Evolutionary conservation across 2,888 invertebrate species (phyloP).

Genomic region (Allacma fusca): DNA sequence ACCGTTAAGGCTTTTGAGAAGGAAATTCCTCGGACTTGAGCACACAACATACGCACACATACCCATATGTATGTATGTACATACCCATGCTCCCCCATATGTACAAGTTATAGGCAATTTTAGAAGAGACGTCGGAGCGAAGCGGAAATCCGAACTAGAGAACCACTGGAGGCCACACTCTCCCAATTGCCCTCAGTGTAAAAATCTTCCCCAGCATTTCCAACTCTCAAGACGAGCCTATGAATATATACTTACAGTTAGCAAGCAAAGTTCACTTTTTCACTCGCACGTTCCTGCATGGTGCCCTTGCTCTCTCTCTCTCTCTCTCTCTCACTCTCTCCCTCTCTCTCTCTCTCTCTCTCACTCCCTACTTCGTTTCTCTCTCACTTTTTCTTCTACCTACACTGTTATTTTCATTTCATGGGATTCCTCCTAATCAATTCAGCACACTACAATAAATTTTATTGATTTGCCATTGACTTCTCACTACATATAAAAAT

Average conservation of each 20-base stretch:
- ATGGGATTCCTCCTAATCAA: slow-evolving; percentile 60
- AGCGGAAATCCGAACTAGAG: slow-evolving; percentile 41
- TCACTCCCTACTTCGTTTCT: slow-evolving; percentile 4
- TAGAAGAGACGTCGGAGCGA: slow-evolving; percentile 24
- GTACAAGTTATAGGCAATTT: slow-evolving; percentile 16
- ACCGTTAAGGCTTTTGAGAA: not conserved
- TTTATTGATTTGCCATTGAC: slow-evolving; percentile 61
- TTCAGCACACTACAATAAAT: slow-evolving; percentile 61
- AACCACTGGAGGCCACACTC: slow-evolving; percentile 38
- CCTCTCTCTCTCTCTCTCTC: not conserved
- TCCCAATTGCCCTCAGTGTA: slow-evolving; percentile 36
- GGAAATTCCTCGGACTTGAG: slow-evolving; percentile 10
- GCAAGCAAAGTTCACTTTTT: slow-evolving; percentile 42
- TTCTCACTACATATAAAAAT: slow-evolving; percentile 44
- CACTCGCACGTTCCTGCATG: slow-evolving; percentile 26
- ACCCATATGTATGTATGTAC: not conserved
- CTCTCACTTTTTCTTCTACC: slow-evolving; percentile 22
- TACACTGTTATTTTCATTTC: slow-evolving; percentile 49
- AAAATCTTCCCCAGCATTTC: slow-evolving; percentile 33
- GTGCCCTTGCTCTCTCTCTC: slow-evolving; percentile 21
- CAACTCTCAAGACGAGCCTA: slow-evolving; percentile 32
- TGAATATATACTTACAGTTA: slow-evolving; percentile 27
- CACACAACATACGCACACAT: not conserved
- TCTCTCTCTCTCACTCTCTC: slow-evolving; percentile 10
- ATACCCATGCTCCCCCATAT: not conserved